A percentile compares a stretch with the other conserved stretches of the same genome.
Evolutionary conservation across 2,797 vertebrate species (phyloP).

Genomic region (Hirundo rustica): DNA sequence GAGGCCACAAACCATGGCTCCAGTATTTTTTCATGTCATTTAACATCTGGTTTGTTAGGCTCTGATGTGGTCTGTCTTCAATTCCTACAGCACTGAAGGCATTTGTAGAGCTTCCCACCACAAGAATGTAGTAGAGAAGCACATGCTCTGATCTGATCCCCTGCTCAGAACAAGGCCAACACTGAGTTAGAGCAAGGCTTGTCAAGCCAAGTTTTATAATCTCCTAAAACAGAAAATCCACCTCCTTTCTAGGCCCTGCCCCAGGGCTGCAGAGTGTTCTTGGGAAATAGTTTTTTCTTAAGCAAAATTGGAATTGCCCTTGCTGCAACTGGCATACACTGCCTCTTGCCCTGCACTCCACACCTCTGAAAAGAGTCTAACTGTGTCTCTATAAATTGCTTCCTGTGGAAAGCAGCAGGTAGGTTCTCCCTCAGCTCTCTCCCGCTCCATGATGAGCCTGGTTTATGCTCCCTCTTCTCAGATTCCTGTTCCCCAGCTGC

Average conservation of each 20-base stretch:
- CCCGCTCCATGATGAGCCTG: background rate
- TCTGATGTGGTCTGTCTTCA: conserved; percentile 11
- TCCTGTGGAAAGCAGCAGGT: background rate
- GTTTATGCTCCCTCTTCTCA: background rate
- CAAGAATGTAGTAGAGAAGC: background rate
- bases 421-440: background rate
- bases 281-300: background rate
- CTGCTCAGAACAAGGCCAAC: background rate
- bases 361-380: background rate
- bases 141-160: background rate
- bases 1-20: background rate
- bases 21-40: background rate
- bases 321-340: background rate
- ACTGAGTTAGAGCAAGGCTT: background rate
- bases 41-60: background rate
- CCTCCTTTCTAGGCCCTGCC: background rate
- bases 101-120: background rate
- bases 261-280: background rate
- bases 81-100: background rate
- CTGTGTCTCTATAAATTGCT: background rate
- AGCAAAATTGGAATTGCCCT: background rate
- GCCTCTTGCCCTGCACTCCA: background rate
- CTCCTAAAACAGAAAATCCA: background rate
- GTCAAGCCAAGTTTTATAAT: background rate
- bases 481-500: background rate